Conservation (phyloP, 1,140 invertebrate species). For the Onthophagus taurus region DNA sequence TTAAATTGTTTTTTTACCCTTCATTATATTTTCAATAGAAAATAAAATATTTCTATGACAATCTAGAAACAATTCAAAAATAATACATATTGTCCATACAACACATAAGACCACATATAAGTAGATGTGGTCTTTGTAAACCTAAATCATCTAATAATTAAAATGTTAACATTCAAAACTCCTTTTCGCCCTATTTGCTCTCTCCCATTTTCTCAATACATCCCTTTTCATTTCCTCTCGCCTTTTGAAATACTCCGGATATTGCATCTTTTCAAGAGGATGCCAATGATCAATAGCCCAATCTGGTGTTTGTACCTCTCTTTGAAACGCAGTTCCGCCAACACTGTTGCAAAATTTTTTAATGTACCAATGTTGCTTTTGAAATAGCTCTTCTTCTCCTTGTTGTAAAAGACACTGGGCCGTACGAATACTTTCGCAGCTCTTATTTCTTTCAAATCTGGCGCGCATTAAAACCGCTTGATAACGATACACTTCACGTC, state of each 20-base stretch:
- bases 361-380: slow-evolving; percentile 54
- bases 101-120: no score
- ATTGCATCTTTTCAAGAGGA: slow-evolving; percentile 83
- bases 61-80: no score
- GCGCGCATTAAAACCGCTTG: slow-evolving; percentile 61
- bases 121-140: no score
- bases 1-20: no score
- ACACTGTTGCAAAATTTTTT: slow-evolving; percentile 42
- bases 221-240: slow-evolving; percentile 74
- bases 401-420: slow-evolving; percentile 58
- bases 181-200: neutral
- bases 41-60: no score
- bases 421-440: slow-evolving; percentile 60
- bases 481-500: slow-evolving; percentile 52
- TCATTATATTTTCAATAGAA: no score
- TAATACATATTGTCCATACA: no score
- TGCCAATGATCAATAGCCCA: slow-evolving; percentile 85
- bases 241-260: slow-evolving; percentile 88
- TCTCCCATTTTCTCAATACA: neutral
- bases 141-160: no score
- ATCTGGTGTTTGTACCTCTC: slow-evolving; percentile 56
- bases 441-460: slow-evolving; percentile 71
- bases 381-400: slow-evolving; percentile 67
- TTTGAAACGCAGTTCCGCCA: slow-evolving; percentile 62
- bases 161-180: no score